phyloP scores from a whole-genome alignment of 1,140 invertebrate species.

The Drosophila obscura region DNA sequence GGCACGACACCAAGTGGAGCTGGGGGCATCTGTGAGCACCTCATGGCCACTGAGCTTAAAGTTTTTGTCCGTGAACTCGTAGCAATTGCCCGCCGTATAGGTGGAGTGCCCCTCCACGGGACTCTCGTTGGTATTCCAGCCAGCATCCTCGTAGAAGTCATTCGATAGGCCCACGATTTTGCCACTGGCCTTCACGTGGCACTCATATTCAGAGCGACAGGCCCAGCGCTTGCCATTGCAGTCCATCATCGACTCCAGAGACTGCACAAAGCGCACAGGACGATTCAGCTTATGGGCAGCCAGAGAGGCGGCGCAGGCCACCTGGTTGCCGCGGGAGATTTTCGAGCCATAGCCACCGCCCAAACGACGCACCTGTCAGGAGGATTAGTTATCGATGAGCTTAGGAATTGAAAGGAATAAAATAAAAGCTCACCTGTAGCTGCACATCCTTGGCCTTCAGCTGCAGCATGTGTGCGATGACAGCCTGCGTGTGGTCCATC shows the following conservation, averaged over 20 bases:
- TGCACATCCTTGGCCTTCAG: conserved; percentile 85
- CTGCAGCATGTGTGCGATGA: conserved; percentile 86
- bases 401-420: background rate
- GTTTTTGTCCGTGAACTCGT: conserved; percentile 84
- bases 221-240: conserved; percentile 87
- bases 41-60: conserved; percentile 86
- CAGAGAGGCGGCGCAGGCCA: conserved; percentile 87
- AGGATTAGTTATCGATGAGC: background rate
- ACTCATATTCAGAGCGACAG: conserved; percentile 85
- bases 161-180: conserved; percentile 88
- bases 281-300: conserved; percentile 86
- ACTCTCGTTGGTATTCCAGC: conserved; percentile 86
- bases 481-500: conserved; percentile 87
- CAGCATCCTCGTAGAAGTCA: conserved; percentile 87
- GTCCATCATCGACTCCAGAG: conserved; percentile 88
- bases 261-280: conserved; percentile 87
- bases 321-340: conserved; percentile 85
- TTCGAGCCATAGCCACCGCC: conserved; percentile 91
- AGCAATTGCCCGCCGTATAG: conserved; percentile 86
- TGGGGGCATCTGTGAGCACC: conserved; percentile 87
- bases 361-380: conserved; percentile 84
- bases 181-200: conserved; percentile 87
- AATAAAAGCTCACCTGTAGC: conserved; percentile 84
- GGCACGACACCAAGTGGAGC: conserved; percentile 87
- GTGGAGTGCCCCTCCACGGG: conserved; percentile 81